A percentile compares a stretch with the other conserved stretches of the same genome.
Evolutionary conservation across 1,140 invertebrate species (phyloP).

Genomic region (Eurosta solidaginis): DNA sequence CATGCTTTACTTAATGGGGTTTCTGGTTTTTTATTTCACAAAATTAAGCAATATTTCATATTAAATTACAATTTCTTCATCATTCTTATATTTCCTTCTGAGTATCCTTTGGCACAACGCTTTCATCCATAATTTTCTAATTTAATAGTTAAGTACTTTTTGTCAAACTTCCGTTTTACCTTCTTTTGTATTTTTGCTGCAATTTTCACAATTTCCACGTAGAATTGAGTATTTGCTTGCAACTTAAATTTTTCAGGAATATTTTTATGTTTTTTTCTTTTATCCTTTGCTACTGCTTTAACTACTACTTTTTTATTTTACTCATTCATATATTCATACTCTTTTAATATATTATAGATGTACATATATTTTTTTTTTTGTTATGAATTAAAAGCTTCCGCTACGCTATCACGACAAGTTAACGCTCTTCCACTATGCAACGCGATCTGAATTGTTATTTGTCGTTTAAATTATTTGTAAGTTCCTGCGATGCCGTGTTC

Average conservation of each 20-base stretch:
- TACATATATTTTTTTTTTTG: background rate
- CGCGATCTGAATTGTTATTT: background rate
- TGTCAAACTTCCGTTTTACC: background rate
- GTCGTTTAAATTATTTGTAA: background rate
- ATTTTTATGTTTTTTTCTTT: background rate
- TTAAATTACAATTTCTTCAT: too few relatives aligned
- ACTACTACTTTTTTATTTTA: background rate
- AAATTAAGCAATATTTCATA: too few relatives aligned
- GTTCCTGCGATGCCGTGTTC: background rate
- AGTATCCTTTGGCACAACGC: background rate
- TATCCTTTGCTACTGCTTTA: background rate
- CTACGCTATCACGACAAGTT: conserved; percentile 7
- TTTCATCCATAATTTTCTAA: background rate
- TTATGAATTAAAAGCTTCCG: background rate
- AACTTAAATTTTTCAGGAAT: background rate
- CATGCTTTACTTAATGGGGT: background rate
- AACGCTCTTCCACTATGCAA: background rate
- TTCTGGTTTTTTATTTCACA: too few relatives aligned
- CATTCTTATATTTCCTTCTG: background rate
- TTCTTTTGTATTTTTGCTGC: background rate
- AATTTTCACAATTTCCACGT: background rate
- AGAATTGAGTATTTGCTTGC: background rate
- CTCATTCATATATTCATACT: too few relatives aligned
- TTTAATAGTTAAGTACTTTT: too few relatives aligned
- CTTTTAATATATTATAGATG: too few relatives aligned